phyloP scores from a whole-genome alignment of 2,113 vertebrate genomes.

The Variabilichromis moorii region DNA sequence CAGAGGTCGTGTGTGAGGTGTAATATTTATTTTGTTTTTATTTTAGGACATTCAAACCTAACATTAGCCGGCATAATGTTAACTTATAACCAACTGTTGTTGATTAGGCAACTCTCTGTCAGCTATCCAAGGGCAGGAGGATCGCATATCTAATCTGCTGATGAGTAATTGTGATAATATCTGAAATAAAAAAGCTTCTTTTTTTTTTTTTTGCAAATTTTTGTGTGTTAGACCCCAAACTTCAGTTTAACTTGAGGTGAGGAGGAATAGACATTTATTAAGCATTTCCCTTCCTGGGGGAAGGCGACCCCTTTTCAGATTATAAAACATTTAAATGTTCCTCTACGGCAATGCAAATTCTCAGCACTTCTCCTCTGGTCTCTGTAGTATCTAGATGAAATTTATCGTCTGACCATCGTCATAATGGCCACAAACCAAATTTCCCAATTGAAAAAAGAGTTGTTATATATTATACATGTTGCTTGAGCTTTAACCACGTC shows the following conservation, averaged over 20 bases:
- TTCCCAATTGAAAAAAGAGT: not conserved
- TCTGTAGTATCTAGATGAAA: not conserved
- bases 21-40: fast-evolving
- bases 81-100: not conserved
- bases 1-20: fast-evolving
- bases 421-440: not conserved
- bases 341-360: not conserved
- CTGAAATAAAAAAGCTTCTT: not conserved
- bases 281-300: not conserved
- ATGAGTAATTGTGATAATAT: not conserved
- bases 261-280: not conserved
- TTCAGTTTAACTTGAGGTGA: not conserved
- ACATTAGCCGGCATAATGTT: not conserved
- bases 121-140: not conserved
- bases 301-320: not conserved
- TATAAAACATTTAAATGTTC: not conserved
- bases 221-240: not conserved
- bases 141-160: not conserved
- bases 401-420: not conserved
- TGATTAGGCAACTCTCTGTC: not conserved
- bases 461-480: not conserved
- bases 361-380: not conserved
- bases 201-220: not conserved
- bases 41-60: not conserved
- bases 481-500: not conserved